These are phyloP conservation scores for Acomys russatus DNA, from an alignment of 2,797 vertebrate genomes.

Conservation along the genomic window DNA sequence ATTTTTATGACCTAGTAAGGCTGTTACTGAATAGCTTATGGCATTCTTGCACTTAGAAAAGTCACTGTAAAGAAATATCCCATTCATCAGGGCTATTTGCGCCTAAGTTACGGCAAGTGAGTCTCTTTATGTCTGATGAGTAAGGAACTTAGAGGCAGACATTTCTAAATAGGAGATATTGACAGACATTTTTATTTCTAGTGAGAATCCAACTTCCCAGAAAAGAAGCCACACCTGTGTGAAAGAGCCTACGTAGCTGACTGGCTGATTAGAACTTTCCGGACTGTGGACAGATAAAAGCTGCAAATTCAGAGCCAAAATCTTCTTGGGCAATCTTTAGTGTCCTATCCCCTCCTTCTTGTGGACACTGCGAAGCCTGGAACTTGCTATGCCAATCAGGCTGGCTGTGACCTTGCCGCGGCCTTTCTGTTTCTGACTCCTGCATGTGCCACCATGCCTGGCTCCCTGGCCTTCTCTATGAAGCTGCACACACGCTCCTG, in stretches of 20 bases:
- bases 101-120: conserved; percentile 23
- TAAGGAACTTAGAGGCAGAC: conserved; percentile 36
- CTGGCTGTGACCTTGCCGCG: no score
- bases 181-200: conserved; percentile 31
- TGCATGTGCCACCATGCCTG: not conserved
- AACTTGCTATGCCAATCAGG: not conserved
- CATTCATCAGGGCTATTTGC: not conserved
- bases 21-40: conserved; percentile 20
- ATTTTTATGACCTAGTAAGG: conserved; percentile 50
- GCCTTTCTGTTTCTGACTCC: not conserved
- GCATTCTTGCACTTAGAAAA: conserved; percentile 44
- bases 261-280: not conserved
- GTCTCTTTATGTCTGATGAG: conserved; percentile 24
- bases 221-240: not conserved
- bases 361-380: not conserved
- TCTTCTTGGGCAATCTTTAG: not conserved
- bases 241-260: not conserved
- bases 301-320: not conserved
- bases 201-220: not conserved
- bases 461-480: not conserved
- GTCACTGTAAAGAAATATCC: conserved; percentile 18
- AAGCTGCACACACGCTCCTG: not conserved
- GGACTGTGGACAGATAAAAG: not conserved
- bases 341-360: not conserved
- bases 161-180: conserved; percentile 59